Evolutionary conservation across 2,113 vertebrate genomes (phyloP).

Genomic region (Alligator mississippiensis): DNA sequence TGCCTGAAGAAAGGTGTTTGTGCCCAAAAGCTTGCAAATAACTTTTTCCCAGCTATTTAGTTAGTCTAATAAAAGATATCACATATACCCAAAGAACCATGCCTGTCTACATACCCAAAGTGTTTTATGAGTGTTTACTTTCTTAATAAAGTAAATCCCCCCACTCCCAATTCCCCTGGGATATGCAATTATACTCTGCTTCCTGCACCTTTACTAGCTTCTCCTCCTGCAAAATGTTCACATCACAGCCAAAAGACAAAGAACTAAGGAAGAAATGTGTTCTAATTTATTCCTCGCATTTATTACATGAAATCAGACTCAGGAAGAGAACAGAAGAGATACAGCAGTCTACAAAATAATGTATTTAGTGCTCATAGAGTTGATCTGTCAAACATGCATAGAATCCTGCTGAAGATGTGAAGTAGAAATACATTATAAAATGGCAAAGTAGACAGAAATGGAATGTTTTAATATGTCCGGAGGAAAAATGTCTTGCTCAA

Average conservation of each 20-base stretch:
- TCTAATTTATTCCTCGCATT: not conserved
- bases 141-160: not conserved
- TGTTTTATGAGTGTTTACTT: not conserved
- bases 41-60: no score
- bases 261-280: not conserved
- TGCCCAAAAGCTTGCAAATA: no score
- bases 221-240: not conserved
- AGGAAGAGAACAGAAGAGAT: not conserved
- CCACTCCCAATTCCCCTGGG: no score
- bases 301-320: not conserved
- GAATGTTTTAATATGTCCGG: not conserved
- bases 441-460: not conserved
- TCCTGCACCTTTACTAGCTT: not conserved
- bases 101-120: not conserved
- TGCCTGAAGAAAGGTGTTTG: no score
- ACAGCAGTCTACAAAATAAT: no score
- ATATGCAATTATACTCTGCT: not conserved
- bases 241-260: not conserved
- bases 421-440: not conserved
- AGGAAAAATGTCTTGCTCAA: no score
- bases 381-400: no score
- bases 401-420: no score
- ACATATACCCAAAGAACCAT: no score
- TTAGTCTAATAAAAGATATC: no score
- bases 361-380: no score